These are phyloP conservation scores for Triplophysa dalaica DNA, from an alignment of 2,113 vertebrate species.

Conservation along the genomic window DNA sequence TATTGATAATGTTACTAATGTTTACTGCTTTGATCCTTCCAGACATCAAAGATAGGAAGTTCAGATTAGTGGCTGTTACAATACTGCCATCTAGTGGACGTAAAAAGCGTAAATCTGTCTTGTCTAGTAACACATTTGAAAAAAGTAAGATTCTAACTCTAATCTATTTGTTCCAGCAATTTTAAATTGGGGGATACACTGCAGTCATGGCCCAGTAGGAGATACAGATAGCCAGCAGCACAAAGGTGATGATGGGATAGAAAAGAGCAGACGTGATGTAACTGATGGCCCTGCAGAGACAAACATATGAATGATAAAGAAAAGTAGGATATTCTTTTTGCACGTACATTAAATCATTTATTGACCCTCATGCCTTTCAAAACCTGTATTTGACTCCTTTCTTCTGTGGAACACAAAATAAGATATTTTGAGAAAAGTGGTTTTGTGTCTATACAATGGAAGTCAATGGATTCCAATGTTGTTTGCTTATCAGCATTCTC, in stretches of 20 bases:
- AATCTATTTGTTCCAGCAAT: not conserved
- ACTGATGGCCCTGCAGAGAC: slow-evolving; percentile 79
- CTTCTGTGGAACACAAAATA: too few species aligned
- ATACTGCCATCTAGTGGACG: not conserved
- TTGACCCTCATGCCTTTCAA: too few species aligned
- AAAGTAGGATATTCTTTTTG: not conserved
- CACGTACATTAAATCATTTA: slow-evolving; percentile 43
- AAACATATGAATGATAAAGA: not conserved
- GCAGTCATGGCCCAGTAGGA: slow-evolving; percentile 87
- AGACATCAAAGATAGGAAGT: not conserved
- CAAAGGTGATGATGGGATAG: slow-evolving; percentile 88
- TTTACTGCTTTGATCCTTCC: not conserved
- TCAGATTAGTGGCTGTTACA: not conserved
- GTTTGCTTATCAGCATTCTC: too few species aligned
- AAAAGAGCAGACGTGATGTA: slow-evolving; percentile 83
- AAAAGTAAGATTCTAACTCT: too few species aligned
- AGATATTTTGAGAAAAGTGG: too few species aligned
- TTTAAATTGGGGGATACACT: slow-evolving; percentile 83
- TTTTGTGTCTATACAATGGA: too few species aligned
- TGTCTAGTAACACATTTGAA: too few species aligned
- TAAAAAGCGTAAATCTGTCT: not conserved
- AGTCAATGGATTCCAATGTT: too few species aligned
- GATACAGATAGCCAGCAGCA: slow-evolving; percentile 82
- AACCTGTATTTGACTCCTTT: too few species aligned
- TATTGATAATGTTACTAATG: too few species aligned